Conservation (phyloP, 2,113 vertebrate species). For the Pomatostomus ruficeps region DNA sequence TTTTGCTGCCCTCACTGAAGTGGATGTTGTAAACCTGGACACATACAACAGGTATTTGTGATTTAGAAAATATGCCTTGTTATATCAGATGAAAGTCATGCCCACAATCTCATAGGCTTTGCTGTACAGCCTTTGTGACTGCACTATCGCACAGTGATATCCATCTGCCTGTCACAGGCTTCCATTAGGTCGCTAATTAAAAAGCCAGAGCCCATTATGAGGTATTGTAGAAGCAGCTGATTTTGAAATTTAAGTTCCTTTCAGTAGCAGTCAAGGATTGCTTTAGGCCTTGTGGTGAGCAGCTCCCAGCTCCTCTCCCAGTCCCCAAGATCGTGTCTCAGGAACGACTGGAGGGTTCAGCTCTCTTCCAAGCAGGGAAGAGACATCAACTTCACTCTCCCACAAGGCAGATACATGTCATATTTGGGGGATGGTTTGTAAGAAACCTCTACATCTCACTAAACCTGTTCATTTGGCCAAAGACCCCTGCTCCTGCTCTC, state of each 20-base stretch:
- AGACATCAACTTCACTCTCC: background rate
- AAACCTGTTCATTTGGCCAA: background rate
- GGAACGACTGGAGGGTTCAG: background rate
- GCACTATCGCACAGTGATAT: rapidly evolving
- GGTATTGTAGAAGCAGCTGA: background rate
- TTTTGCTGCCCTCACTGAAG: background rate
- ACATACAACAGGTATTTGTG: background rate
- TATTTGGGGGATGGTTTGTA: background rate
- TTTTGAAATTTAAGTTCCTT: background rate
- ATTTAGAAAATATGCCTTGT: background rate
- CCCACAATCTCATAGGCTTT: background rate
- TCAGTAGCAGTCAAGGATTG: background rate
- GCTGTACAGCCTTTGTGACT: background rate
- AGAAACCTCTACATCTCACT: background rate
- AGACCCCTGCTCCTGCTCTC: background rate
- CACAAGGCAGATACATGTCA: background rate
- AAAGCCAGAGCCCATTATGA: background rate
- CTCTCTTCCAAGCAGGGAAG: background rate
- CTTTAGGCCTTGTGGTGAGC: background rate
- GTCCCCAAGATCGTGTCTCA: background rate
- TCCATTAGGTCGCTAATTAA: background rate
- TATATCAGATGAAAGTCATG: background rate
- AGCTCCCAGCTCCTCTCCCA: background rate
- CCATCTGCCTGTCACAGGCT: background rate
- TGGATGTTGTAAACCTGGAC: background rate